Evolutionary conservation across 2,113 vertebrate species (phyloP).

Genomic region (Vombatus ursinus): DNA sequence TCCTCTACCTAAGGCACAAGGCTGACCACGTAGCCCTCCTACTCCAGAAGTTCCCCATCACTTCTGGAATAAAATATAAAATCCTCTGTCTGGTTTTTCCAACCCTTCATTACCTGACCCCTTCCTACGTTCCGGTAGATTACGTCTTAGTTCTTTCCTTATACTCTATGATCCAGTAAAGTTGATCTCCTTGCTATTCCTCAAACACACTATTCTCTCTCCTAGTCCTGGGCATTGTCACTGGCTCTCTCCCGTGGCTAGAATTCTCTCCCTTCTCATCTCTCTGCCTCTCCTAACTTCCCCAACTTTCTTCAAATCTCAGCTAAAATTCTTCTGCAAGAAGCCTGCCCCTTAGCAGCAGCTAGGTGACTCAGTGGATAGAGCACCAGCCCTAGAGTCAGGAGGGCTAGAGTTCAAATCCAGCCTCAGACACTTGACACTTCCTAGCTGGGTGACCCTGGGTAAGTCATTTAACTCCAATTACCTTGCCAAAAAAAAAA

Average conservation of each 20-base stretch:
- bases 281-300: background rate
- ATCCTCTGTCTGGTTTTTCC: background rate
- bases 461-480: too few species aligned
- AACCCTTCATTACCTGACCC: background rate
- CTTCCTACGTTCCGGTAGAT: background rate
- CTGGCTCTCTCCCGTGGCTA: background rate
- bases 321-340: background rate
- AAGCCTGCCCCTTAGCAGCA: background rate
- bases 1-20: background rate
- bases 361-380: too few species aligned
- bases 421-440: too few species aligned
- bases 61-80: background rate
- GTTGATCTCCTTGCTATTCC: too few species aligned
- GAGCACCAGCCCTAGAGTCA: too few species aligned
- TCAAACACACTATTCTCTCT: background rate
- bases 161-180: background rate
- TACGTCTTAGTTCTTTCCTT: background rate
- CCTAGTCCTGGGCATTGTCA: background rate
- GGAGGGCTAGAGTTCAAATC: too few species aligned
- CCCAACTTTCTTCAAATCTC: background rate
- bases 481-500: too few species aligned
- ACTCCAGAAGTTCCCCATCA: background rate
- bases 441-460: too few species aligned
- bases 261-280: background rate
- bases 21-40: too few species aligned